Percentiles rank a stretch among this genome's conserved stretches.
Conservation (phyloP, 2,113 vertebrate species). For the Ceratotherium simum region DNA sequence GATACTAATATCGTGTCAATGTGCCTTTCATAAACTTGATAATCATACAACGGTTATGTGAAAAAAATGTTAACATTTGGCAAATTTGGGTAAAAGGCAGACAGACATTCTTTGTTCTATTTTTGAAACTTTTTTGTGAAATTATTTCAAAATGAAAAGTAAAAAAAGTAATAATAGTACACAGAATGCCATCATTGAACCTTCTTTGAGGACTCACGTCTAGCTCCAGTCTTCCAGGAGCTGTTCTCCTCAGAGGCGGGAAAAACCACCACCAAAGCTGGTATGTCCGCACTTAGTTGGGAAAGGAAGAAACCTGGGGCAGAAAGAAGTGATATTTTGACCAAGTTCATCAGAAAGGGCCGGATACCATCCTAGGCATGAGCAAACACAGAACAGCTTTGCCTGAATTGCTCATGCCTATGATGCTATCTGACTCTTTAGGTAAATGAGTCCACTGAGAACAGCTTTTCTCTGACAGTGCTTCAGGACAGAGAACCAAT, state of each 20-base stretch:
- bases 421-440: neutral
- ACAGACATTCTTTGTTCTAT: neutral
- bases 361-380: neutral
- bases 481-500: neutral
- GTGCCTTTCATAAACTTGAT: neutral
- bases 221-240: neutral
- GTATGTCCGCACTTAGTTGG: neutral
- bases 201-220: neutral
- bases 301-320: neutral
- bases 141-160: conserved; percentile 17
- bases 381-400: neutral
- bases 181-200: neutral
- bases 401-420: neutral
- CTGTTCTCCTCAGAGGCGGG: neutral
- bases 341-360: neutral
- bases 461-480: neutral
- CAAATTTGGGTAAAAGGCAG: neutral
- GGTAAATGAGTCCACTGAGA: neutral
- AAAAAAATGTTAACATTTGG: neutral
- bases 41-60: neutral
- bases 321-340: neutral
- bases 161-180: neutral
- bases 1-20: neutral
- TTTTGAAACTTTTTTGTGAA: neutral
- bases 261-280: neutral